Percentiles rank a stretch among this genome's conserved stretches.
These are phyloP conservation scores for Enoplosus armatus DNA, from an alignment of 2,797 vertebrate genomes.

Conservation along the genomic window DNA sequence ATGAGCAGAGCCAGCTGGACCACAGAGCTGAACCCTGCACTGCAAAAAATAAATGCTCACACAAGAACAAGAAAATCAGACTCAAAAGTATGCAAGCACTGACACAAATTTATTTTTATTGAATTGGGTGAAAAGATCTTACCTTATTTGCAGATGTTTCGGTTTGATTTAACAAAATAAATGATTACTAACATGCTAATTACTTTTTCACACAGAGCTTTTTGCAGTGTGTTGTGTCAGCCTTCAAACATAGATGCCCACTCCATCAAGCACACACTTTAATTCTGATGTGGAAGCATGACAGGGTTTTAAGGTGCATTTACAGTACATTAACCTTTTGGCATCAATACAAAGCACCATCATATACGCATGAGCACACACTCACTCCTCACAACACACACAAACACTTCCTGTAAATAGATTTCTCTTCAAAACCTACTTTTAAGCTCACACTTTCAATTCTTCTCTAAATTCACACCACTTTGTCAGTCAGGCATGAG, in stretches of 20 bases:
- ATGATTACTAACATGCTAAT: neutral
- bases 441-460: constrained; percentile 21
- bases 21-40: neutral
- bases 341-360: constrained; percentile 18
- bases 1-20: neutral
- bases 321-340: constrained; percentile 22
- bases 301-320: constrained; percentile 29
- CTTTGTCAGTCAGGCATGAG: constrained; percentile 12
- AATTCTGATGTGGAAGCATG: constrained; percentile 11
- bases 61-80: too few relatives aligned
- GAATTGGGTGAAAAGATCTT: neutral
- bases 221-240: neutral
- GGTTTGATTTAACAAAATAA: neutral
- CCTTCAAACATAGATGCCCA: neutral
- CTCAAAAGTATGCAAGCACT: neutral
- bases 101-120: neutral
- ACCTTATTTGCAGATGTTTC: neutral
- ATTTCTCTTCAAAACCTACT: constrained; percentile 29
- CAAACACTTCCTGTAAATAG: constrained; percentile 14
- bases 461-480: constrained; percentile 22
- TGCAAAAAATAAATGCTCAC: neutral
- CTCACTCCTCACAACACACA: neutral
- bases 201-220: neutral
- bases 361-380: neutral
- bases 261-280: constrained; percentile 13